Conservation (phyloP, 2,797 vertebrate species). For the Menidia menidia region DNA sequence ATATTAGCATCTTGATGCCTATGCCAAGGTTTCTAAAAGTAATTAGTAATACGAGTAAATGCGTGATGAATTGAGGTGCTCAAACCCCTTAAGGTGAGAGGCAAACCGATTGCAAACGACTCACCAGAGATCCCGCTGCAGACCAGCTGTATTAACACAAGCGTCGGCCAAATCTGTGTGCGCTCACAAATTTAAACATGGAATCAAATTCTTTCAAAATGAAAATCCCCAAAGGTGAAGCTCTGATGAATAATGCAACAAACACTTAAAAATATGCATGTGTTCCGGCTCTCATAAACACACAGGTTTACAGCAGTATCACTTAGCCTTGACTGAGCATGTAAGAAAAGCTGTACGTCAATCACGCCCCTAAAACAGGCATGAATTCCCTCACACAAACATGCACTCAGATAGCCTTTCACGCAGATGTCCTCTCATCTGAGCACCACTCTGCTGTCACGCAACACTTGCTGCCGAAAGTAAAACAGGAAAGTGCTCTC, state of each 20-base stretch:
- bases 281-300: conserved; percentile 18
- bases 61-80: too few species aligned
- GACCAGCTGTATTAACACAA: not conserved
- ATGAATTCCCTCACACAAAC: conserved; percentile 26
- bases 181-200: conserved; percentile 22
- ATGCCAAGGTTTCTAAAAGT: too few species aligned
- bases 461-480: conserved; percentile 45
- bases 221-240: conserved; percentile 39
- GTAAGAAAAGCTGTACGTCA: conserved; percentile 48
- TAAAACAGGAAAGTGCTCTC: conserved; percentile 50
- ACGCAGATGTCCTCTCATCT: conserved; percentile 20
- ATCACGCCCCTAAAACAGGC: conserved; percentile 55
- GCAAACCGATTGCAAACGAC: conserved; percentile 49
- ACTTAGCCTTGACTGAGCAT: conserved; percentile 42
- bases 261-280: conserved; percentile 29
- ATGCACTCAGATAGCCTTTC: conserved; percentile 9
- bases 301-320: conserved; percentile 41
- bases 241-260: conserved; percentile 35
- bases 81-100: conserved; percentile 48
- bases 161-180: not conserved
- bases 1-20: too few species aligned
- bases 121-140: conserved; percentile 41
- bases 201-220: conserved; percentile 19
- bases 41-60: too few species aligned
- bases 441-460: conserved; percentile 47